Evolutionary conservation across 2,113 vertebrate genomes (phyloP), one percentile per base, ranked within the genome.

Genomic region (Pleuronectes platessa): DNA sequence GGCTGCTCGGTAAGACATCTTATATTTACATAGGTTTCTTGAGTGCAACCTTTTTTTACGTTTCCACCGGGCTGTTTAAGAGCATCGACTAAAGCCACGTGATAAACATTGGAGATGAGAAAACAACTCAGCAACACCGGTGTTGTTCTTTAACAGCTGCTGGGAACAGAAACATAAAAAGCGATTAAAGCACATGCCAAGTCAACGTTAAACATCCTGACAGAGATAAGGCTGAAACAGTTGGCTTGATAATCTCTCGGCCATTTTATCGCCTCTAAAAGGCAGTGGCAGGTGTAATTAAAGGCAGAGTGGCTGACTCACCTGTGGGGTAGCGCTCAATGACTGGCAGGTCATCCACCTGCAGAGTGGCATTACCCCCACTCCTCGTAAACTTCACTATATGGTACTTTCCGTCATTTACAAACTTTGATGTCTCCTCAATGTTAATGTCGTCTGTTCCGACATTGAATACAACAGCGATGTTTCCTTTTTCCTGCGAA

Each of bases 331-430:
- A 99, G 60, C 98, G 96, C 93, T 99, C 98, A 75, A 99, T 99
- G 93, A 98, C 94, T 1, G 97, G 97, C 94, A 97, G 97, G 96
- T 96, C 97, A 95, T 99, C 98, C 96, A 99, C 96, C 95, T 99
- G 98, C 78, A 99, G 96, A 2, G 97, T 99, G 95, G 98, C 98
- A 90, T 99, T 99, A 93, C 98, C 98, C 59, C 98, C 98, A 87
- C 97, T 99, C 92, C 98, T 93, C 1, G 97, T 99, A 94, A 99
- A 99, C 93, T 97, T 97, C 85, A 99, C 97, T 94, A 98, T 96
- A 75, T 99, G 98, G 95, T 99, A 99, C 92, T 98, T 99, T 79
- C 98, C 98, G 81, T 99, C 98, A 79, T 99, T 99, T 93, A 99
- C 97, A 95, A 98, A 97, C 91, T 98, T 97, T 91, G 96, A 95